These are phyloP conservation scores for Crossocerus cetratus DNA, from an alignment of 2,888 invertebrate genomes.

Conservation along the genomic window DNA sequence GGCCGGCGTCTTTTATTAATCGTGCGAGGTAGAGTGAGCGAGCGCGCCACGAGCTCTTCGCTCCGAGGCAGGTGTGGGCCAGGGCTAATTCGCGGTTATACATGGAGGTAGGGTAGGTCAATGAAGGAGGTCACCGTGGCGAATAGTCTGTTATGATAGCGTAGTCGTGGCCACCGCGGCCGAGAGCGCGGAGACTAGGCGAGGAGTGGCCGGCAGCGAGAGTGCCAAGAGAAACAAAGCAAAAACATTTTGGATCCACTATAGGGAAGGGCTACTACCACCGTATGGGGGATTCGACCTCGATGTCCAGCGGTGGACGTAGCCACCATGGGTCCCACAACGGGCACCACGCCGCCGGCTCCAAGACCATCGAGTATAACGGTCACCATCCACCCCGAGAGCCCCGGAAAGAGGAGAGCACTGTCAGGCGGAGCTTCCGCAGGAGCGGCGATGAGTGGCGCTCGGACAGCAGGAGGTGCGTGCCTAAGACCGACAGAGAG, in stretches of 20 bases:
- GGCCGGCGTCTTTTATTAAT: no score
- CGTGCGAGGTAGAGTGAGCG: no score
- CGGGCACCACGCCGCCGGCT: slow-evolving; percentile 67
- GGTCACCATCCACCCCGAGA: slow-evolving; percentile 72
- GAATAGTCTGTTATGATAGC: background rate
- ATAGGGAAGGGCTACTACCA: slow-evolving; percentile 74
- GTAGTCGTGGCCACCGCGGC: background rate
- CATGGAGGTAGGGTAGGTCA: background rate
- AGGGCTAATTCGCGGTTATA: no score
- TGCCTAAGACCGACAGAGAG: slow-evolving; percentile 41
- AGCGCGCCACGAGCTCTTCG: no score
- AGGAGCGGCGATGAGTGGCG: slow-evolving; percentile 75
- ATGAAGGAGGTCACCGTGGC: background rate
- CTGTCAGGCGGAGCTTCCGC: slow-evolving; percentile 73
- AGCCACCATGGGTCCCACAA: slow-evolving; percentile 67
- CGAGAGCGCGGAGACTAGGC: slow-evolving; percentile 8
- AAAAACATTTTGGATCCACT: slow-evolving; percentile 70
- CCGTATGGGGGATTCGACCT: slow-evolving; percentile 66
- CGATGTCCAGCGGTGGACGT: slow-evolving; percentile 67
- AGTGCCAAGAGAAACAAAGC: slow-evolving; percentile 33
- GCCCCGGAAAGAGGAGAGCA: slow-evolving; percentile 74
- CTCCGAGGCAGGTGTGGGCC: no score
- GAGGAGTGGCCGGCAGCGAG: background rate
- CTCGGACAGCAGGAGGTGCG: slow-evolving; percentile 75
- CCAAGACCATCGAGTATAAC: slow-evolving; percentile 72